phyloP scores from a whole-genome alignment of 2,797 vertebrate species.

The Chaenodraco wilsoni region DNA sequence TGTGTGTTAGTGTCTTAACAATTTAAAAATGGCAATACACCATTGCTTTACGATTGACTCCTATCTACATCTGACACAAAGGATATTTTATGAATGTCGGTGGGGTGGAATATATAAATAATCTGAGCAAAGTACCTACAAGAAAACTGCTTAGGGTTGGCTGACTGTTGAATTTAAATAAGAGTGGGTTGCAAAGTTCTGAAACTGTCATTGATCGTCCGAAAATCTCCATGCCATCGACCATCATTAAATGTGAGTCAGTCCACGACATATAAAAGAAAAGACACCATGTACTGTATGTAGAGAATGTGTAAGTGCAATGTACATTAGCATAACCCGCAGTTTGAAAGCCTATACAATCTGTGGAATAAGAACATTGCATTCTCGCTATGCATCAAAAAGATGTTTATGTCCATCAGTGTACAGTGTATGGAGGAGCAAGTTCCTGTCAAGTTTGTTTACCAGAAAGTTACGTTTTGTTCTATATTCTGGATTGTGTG shows the following conservation, averaged over 20 bases:
- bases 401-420: not conserved
- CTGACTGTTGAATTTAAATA: not conserved
- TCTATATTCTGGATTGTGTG: no score
- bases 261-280: not conserved
- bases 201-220: not conserved
- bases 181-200: not conserved
- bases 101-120: not conserved
- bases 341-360: slow-evolving; percentile 2
- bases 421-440: not conserved
- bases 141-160: no score
- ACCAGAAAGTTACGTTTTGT: not conserved
- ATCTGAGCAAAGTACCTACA: no score
- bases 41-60: not conserved
- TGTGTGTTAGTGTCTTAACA: not conserved
- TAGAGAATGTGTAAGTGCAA: slow-evolving; percentile 3
- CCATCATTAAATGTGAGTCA: not conserved
- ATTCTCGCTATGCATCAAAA: not conserved
- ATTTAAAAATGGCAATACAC: not conserved
- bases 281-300: no score
- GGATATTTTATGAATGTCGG: not conserved
- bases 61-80: not conserved
- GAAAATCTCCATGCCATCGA: not conserved
- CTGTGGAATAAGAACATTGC: not conserved
- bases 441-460: not conserved
- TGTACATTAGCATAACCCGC: not conserved